Conservation (phyloP, 2,888 invertebrate species). For the Fabriciana adippe region DNA sequence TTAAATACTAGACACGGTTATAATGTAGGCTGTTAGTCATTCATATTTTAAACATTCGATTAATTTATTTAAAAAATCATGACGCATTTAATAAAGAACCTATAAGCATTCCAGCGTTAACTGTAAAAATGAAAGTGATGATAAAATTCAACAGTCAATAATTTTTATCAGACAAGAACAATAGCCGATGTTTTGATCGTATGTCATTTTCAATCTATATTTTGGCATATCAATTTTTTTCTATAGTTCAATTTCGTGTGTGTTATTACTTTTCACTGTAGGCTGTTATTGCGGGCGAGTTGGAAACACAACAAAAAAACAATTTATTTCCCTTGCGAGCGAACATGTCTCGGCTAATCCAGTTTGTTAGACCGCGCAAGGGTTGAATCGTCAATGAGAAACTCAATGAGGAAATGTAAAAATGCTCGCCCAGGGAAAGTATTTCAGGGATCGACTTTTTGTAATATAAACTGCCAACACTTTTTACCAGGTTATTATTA, state of each 20-base stretch:
- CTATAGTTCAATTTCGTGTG: constrained; percentile 59
- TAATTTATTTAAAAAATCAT: too few species aligned
- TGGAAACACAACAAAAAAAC: constrained; percentile 67
- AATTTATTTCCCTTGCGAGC: constrained; percentile 78
- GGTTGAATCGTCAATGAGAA: constrained; percentile 80
- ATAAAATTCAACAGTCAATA: constrained; percentile 21
- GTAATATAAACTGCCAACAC: constrained; percentile 60
- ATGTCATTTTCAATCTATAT: constrained; percentile 13
- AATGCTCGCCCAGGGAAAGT: constrained; percentile 67
- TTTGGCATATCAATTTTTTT: constrained; percentile 49
- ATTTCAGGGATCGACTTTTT: constrained; percentile 63
- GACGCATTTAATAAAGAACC: background rate
- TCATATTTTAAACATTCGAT: too few species aligned
- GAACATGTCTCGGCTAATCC: constrained; percentile 79
- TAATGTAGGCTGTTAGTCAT: too few species aligned
- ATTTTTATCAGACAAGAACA: constrained; percentile 21
- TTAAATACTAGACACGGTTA: too few species aligned
- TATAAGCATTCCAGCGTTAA: background rate
- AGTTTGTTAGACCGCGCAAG: constrained; percentile 80
- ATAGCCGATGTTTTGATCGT: constrained; percentile 17
- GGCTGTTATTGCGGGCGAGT: constrained; percentile 68
- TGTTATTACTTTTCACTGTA: constrained; percentile 70
- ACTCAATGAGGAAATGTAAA: constrained; percentile 71
- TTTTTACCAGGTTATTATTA: constrained; percentile 2
- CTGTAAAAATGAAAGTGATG: constrained; percentile 13